These are phyloP conservation scores for Epizoanthus stellaris DNA, from an alignment of 92 coral and sea anemone species.

Conservation along the genomic window DNA sequence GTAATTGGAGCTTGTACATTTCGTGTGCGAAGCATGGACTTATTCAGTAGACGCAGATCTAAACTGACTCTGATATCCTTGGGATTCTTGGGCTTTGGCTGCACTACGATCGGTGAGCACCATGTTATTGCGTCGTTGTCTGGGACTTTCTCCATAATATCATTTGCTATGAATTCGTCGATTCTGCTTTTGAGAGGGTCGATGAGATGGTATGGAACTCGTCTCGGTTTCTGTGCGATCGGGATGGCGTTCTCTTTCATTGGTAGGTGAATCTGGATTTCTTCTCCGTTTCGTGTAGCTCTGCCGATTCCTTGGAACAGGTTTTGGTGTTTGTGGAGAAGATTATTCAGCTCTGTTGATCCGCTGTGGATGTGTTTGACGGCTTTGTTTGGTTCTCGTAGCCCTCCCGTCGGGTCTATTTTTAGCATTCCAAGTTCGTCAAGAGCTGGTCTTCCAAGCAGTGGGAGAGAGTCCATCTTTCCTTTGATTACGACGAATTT, in stretches of 20 bases:
- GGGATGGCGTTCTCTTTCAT: slow-evolving; percentile 38
- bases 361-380: slow-evolving; percentile 4
- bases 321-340: background rate
- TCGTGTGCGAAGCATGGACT: slow-evolving; percentile 62
- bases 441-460: slow-evolving; percentile 39
- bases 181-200: slow-evolving; percentile 13
- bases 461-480: slow-evolving; percentile 51
- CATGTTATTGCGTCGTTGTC: slow-evolving; percentile 34
- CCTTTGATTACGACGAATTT: slow-evolving; percentile 43
- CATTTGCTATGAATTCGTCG: background rate
- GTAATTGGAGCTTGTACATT: slow-evolving; percentile 67
- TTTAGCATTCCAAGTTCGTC: slow-evolving; percentile 44
- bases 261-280: slow-evolving; percentile 42
- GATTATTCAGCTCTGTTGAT: background rate
- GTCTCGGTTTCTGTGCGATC: slow-evolving; percentile 46
- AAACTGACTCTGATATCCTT: slow-evolving; percentile 45
- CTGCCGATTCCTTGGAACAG: slow-evolving; percentile 25
- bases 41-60: slow-evolving; percentile 46
- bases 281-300: slow-evolving; percentile 46
- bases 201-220: slow-evolving; percentile 44
- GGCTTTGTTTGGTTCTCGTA: slow-evolving; percentile 14
- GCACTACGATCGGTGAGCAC: slow-evolving; percentile 56
- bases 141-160: slow-evolving; percentile 43
- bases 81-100: slow-evolving; percentile 50
- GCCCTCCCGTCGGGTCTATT: slow-evolving; percentile 13